phyloP scores from a whole-genome alignment of 2,888 invertebrate species.

The Plebejus anna region DNA sequence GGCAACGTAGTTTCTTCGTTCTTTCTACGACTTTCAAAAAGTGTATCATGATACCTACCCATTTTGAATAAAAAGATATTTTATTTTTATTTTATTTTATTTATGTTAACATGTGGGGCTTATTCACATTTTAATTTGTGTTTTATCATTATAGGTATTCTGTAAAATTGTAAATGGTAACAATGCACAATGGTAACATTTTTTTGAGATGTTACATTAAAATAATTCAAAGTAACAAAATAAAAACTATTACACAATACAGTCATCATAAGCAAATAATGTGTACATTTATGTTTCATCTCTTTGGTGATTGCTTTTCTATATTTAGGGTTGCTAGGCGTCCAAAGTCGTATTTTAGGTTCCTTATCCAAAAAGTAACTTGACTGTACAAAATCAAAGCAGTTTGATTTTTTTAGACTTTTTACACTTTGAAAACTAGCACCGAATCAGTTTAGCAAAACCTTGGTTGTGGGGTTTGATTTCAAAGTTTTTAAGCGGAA shows the following conservation, averaged over 20 bases:
- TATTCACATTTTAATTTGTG: neutral
- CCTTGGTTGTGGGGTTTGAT: too few species aligned
- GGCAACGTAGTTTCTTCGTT: too few species aligned
- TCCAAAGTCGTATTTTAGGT: neutral
- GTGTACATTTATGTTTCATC: neutral
- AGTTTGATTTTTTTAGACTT: neutral
- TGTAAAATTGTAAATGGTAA: too few species aligned
- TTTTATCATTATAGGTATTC: neutral
- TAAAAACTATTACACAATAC: neutral
- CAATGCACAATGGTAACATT: too few species aligned
- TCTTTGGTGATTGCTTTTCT: conserved; percentile 13
- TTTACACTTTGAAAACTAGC: neutral
- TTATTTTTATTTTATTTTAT: too few species aligned
- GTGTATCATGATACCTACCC: too few species aligned
- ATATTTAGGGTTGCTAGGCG: conserved; percentile 2
- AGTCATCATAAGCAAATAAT: neutral
- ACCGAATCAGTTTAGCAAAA: neutral
- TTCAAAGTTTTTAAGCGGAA: too few species aligned
- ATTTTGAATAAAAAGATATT: too few species aligned
- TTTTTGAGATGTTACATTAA: neutral
- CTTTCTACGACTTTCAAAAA: too few species aligned
- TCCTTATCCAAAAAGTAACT: too few species aligned
- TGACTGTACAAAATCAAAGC: neutral
- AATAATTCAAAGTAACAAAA: neutral
- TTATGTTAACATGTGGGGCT: neutral